Evolutionary conservation across 2,888 invertebrate genomes (phyloP).

Genomic region (Calliopum simillimum): DNA sequence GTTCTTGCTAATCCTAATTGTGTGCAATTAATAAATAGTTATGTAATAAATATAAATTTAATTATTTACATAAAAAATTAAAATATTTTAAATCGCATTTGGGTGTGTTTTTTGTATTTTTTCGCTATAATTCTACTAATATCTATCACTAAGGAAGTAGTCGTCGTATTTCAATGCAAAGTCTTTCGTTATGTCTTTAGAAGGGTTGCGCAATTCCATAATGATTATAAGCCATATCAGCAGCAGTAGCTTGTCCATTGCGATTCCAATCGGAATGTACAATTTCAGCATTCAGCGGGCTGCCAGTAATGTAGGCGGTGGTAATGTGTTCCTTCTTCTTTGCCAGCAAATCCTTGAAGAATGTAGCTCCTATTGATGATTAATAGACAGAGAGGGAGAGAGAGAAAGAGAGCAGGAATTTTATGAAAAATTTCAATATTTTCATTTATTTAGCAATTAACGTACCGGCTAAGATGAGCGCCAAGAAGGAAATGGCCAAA

Average conservation of each 20-base stretch:
- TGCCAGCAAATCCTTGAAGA: slow-evolving; percentile 67
- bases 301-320: slow-evolving; percentile 67
- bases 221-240: slow-evolving; percentile 66
- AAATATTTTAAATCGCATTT: slow-evolving; percentile 19
- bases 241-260: slow-evolving; percentile 65
- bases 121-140: slow-evolving; percentile 13
- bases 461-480: slow-evolving; percentile 72
- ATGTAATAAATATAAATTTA: slow-evolving; percentile 39
- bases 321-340: slow-evolving; percentile 68
- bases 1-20: not conserved
- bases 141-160: slow-evolving; percentile 22
- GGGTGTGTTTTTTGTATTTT: slow-evolving; percentile 31
- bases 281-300: slow-evolving; percentile 66
- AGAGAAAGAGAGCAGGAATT: not conserved
- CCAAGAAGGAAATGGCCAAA: slow-evolving; percentile 73
- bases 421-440: not conserved
- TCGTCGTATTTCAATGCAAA: not conserved
- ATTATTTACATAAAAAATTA: slow-evolving; percentile 32
- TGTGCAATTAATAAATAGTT: not conserved
- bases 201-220: slow-evolving; percentile 66
- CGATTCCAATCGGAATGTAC: slow-evolving; percentile 68
- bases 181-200: slow-evolving; percentile 49
- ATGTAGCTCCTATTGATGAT: slow-evolving; percentile 65
- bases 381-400: not conserved
- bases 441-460: slow-evolving; percentile 17